These are phyloP conservation scores for Hirtodrosophila histrioides DNA, from an alignment of 2,888 invertebrate species.

Conservation along the genomic window DNA sequence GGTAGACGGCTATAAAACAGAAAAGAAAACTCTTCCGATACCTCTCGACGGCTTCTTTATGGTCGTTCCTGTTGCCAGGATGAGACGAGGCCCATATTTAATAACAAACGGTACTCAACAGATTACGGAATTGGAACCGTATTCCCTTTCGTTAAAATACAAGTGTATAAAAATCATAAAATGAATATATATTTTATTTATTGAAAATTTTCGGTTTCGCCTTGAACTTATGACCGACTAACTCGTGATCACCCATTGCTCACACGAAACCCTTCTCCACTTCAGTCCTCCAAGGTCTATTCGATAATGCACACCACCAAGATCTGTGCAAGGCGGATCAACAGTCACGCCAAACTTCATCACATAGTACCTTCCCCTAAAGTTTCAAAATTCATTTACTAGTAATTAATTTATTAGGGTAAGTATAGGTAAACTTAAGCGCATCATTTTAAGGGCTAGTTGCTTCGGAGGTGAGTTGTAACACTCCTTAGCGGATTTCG, in stretches of 20 bases:
- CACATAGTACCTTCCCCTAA: too few relatives aligned
- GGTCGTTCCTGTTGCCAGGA: slow-evolving; percentile 85
- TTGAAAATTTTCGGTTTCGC: slow-evolving; percentile 85
- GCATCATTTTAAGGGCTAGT: too few relatives aligned
- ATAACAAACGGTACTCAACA: slow-evolving; percentile 80
- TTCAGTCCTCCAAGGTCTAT: too few relatives aligned
- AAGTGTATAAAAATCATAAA: slow-evolving; percentile 28
- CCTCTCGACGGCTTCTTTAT: slow-evolving; percentile 86
- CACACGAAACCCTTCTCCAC: slow-evolving; percentile 84
- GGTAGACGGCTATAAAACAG: slow-evolving; percentile 55
- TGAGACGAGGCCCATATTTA: slow-evolving; percentile 84
- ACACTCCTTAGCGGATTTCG: slow-evolving; percentile 88
- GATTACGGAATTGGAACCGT: slow-evolving; percentile 86
- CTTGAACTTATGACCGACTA: slow-evolving; percentile 87
- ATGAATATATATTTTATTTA: slow-evolving; percentile 5
- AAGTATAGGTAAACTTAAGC: too few relatives aligned
- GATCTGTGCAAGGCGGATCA: too few relatives aligned
- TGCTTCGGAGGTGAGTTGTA: slow-evolving; percentile 72
- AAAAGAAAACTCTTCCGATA: slow-evolving; percentile 84
- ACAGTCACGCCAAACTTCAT: too few relatives aligned
- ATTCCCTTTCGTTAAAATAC: slow-evolving; percentile 85
- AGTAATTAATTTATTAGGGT: too few relatives aligned
- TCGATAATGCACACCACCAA: too few relatives aligned
- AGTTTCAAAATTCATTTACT: too few relatives aligned
- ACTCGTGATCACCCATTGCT: slow-evolving; percentile 87